Evolutionary conservation across 2,797 vertebrate genomes (phyloP), one percentile per base, ranked within the genome.

Genomic region (Tokudaia tokunoshimensis): DNA sequence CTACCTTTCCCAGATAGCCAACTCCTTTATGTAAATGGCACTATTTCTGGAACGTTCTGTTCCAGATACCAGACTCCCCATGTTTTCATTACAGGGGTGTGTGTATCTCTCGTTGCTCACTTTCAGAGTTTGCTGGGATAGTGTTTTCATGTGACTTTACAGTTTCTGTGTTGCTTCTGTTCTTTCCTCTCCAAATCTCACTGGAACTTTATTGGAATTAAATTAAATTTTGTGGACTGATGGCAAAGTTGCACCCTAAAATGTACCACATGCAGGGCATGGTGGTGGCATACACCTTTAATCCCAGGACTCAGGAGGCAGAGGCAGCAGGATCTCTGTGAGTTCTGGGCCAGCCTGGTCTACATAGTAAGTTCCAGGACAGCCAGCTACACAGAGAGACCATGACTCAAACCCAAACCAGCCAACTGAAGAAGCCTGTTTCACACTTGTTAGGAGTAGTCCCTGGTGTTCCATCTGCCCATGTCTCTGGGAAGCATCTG

Each of bases 21-120:
- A 6, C 90, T 93, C 89, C 89, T 75, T 86, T 76, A 70, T 22
- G 79, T 34, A 57, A 29, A 17, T 34, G 55, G 24, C 14, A 61
- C 82, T 96, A 65, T 97, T 94, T 96, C 79, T 80, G n/a, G 82
- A 41, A 22, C 70, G 11, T 41, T 22, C 78, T 75, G 14, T 92
- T 86, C 67, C 55, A 44, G 15, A 52, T 86, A 89, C 55, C 91
- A 89, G 78, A 72, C 37, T 72, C 79, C 65, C 74, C 59, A 55
- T 76, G 81, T 63, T 94, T 91, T 92, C 89, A 80, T 92, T 57
- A 79, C 72, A 37, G 24, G 81, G 3, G 7, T 4, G 80, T 82
- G 19, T 74, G 70, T 81, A 6, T 29, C 12, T 61, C 1, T 82
- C 78, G 75, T 34, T 75, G 70, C 79, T 94, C 88, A 67, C 88